Percentiles rank a stretch among this genome's conserved stretches.
Evolutionary conservation across 2,113 vertebrate species (phyloP).

Genomic region (Orycteropus afer): DNA sequence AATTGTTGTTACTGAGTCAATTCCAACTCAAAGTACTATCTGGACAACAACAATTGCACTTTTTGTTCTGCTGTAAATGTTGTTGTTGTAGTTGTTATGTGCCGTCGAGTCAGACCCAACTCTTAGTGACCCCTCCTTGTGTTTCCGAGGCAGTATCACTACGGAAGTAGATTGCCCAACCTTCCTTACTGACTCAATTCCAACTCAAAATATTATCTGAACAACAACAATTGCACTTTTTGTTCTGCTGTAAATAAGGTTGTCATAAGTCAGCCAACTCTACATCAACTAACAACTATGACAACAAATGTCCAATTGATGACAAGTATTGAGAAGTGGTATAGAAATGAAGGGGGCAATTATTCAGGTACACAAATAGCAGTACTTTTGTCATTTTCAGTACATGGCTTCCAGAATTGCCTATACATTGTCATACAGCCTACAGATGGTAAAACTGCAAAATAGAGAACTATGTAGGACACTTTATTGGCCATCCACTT

Average conservation of each 20-base stretch:
- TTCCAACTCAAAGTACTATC: background rate
- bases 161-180: no score
- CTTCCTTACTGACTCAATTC: no score
- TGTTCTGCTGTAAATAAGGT: background rate
- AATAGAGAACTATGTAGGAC: background rate
- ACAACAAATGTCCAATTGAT: background rate
- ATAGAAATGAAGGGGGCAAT: background rate
- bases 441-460: background rate
- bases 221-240: background rate
- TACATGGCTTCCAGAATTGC: background rate
- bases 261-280: background rate
- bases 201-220: background rate
- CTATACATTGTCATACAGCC: background rate
- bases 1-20: no score
- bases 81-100: background rate
- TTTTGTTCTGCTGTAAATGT: background rate
- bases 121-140: no score
- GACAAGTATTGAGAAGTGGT: background rate
- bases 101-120: no score
- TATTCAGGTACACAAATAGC: background rate
- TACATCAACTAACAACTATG: background rate
- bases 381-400: background rate
- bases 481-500: background rate
- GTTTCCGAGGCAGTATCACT: no score
- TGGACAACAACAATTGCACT: background rate